A percentile compares a stretch with the other conserved stretches of the same genome.
These are phyloP conservation scores for Melanerpes aurifrons DNA, from an alignment of 2,113 vertebrate genomes.

Conservation along the genomic window DNA sequence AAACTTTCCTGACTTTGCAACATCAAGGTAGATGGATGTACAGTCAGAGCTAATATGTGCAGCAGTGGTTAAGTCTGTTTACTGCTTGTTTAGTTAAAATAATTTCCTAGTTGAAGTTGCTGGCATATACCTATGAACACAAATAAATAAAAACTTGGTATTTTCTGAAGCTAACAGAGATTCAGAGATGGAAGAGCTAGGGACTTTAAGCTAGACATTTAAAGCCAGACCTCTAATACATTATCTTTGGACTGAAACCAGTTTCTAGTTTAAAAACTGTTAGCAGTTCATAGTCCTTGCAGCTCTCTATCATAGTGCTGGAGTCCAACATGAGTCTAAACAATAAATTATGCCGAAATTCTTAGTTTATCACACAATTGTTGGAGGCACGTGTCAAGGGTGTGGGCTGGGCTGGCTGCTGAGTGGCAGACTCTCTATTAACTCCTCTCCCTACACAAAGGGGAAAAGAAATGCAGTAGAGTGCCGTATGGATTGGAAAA, in stretches of 20 bases:
- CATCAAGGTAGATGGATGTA: not conserved
- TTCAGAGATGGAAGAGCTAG: not conserved
- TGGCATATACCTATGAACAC: not conserved
- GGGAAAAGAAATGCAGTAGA: no score
- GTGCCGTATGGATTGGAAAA: no score
- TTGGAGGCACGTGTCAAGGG: no score
- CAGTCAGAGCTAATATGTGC: not conserved
- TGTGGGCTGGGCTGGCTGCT: no score
- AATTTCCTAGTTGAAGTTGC: not conserved
- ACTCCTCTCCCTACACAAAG: no score
- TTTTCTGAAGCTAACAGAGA: not conserved
- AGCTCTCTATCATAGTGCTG: not conserved
- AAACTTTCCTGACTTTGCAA: not conserved
- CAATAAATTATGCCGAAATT: not conserved
- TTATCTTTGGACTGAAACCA: not conserved
- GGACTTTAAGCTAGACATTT: not conserved
- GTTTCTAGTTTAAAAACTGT: not conserved
- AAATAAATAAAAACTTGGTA: not conserved
- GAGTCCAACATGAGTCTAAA: not conserved
- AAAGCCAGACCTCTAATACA: not conserved
- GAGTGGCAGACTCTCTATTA: no score
- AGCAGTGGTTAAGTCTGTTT: not conserved
- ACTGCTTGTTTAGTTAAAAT: not conserved
- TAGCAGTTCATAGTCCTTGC: not conserved
- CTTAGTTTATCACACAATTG: not conserved